phyloP scores from a whole-genome alignment of 2,888 invertebrate species.

The Cremastinae sp. region DNA sequence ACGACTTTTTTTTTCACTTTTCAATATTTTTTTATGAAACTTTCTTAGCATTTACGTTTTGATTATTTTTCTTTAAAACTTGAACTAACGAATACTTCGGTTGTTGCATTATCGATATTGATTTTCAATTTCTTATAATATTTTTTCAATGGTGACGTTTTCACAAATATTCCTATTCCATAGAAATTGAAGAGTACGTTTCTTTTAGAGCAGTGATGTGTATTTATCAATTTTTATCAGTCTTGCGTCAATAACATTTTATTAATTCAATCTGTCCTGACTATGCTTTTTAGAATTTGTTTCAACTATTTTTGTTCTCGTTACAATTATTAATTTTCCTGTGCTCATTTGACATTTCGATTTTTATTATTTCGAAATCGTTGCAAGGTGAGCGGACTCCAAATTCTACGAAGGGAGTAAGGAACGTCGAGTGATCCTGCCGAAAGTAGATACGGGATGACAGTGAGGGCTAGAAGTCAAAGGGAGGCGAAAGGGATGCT shows the following conservation, averaged over 20 bases:
- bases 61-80: background rate
- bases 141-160: too few species aligned
- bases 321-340: background rate
- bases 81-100: too few species aligned
- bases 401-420: constrained; percentile 6
- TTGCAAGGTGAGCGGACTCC: background rate
- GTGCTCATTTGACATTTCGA: background rate
- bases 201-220: too few species aligned
- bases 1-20: too few species aligned
- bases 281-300: too few species aligned
- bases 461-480: background rate
- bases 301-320: background rate
- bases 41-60: background rate
- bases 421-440: constrained; percentile 3
- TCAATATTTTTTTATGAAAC: constrained; percentile 4
- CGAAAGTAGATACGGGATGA: constrained; percentile 13
- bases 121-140: too few species aligned
- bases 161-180: too few species aligned
- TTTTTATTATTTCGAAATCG: background rate
- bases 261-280: too few species aligned
- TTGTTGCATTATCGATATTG: too few species aligned
- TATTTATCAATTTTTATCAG: too few species aligned
- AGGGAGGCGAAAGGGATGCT: constrained; percentile 15
- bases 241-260: too few species aligned
- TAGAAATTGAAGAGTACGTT: too few species aligned